Percentiles rank a stretch among this genome's conserved stretches.
Conservation (phyloP, 53 echinoderm and acorn worm genomes). For the Antedon mediterranea region DNA sequence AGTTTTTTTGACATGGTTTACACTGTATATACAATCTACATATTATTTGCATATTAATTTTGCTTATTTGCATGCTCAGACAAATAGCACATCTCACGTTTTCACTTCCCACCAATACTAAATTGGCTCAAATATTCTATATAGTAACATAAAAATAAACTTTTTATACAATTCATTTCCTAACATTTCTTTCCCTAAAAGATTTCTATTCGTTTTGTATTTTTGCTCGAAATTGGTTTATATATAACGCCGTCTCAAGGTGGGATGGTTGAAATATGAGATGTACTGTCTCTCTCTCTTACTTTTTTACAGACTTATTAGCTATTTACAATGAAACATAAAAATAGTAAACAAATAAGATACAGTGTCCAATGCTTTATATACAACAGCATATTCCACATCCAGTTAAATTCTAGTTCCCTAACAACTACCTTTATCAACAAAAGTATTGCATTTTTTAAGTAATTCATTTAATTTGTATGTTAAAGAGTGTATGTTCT, state of each 20-base stretch:
- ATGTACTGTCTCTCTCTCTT: neutral
- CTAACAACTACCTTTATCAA: neutral
- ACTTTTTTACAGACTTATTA: neutral
- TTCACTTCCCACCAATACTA: neutral
- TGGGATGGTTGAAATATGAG: neutral
- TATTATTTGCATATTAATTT: neutral
- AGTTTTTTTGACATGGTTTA: neutral
- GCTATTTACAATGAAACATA: neutral
- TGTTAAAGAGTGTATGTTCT: neutral
- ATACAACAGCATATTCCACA: neutral
- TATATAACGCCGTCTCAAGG: neutral
- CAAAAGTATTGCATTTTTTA: neutral
- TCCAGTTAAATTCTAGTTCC: neutral
- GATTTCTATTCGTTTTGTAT: neutral
- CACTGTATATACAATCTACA: neutral
- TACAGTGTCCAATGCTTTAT: neutral
- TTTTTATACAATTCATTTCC: neutral
- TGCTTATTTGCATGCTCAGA: neutral
- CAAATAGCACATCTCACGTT: slow-evolving; percentile 1
- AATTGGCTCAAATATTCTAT: neutral
- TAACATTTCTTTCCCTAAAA: neutral
- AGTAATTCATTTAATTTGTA: neutral
- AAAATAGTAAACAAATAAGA: neutral
- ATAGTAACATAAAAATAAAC: neutral
- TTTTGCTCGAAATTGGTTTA: neutral